Conservation (phyloP, 1,140 invertebrate genomes). For the Bicyclus anynana region DNA sequence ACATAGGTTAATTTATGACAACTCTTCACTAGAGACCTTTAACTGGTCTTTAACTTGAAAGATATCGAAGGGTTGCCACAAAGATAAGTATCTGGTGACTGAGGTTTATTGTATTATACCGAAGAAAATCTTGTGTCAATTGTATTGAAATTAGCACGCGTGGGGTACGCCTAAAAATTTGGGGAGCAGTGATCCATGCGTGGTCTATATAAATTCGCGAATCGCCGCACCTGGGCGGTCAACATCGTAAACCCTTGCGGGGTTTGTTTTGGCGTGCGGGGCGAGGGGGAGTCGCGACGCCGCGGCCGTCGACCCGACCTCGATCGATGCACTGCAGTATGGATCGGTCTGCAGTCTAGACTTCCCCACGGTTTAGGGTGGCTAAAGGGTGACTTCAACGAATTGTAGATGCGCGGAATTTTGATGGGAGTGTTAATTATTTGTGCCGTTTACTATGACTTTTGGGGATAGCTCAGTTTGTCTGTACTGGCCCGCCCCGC, state of each 20-base stretch:
- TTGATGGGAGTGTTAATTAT: conserved; percentile 40
- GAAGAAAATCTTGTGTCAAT: too few relatives aligned
- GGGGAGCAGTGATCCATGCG: not conserved
- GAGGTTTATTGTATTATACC: too few relatives aligned
- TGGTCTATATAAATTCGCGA: conserved; percentile 5
- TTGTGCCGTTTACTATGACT: conserved; percentile 21
- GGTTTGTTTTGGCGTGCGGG: conserved; percentile 53
- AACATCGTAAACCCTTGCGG: conserved; percentile 36
- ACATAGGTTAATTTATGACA: too few relatives aligned
- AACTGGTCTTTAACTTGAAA: too few relatives aligned
- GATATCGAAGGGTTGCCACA: too few relatives aligned
- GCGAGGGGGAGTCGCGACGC: conserved; percentile 49
- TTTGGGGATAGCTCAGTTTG: not conserved
- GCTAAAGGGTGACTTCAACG: conserved; percentile 23
- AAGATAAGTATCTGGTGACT: too few relatives aligned
- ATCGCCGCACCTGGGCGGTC: conserved; percentile 46
- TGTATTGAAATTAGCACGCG: too few relatives aligned
- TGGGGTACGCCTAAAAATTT: too few relatives aligned
- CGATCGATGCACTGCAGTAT: conserved; percentile 64
- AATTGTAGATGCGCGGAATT: conserved; percentile 49
- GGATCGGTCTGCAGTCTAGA: conserved; percentile 62
- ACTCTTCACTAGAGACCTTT: too few relatives aligned
- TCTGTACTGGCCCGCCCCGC: not conserved
- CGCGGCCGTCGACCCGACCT: conserved; percentile 49
- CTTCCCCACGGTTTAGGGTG: conserved; percentile 22